Conservation (phyloP, 92 coral and sea anemone genomes). For the Galaxea fascicularis region DNA sequence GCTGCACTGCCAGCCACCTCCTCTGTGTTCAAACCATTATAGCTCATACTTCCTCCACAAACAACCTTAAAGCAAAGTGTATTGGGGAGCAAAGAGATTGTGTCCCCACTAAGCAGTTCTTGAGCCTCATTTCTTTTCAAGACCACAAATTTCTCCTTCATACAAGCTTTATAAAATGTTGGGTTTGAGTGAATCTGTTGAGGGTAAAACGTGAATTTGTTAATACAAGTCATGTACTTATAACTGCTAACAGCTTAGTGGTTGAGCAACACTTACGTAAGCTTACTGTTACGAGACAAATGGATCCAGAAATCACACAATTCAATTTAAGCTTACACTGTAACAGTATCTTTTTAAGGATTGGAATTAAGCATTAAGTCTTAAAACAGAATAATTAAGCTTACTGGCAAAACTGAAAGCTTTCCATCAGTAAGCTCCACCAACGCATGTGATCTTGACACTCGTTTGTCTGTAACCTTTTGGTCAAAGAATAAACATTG, state of each 20-base stretch:
- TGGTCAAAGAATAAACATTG: neutral
- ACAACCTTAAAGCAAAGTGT: slow-evolving; percentile 76
- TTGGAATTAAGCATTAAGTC: no score
- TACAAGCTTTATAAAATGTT: slow-evolving; percentile 82
- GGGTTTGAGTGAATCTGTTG: slow-evolving; percentile 91
- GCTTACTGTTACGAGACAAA: no score
- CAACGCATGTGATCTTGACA: slow-evolving; percentile 93
- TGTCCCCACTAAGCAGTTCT: slow-evolving; percentile 76
- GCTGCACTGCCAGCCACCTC: slow-evolving; percentile 10
- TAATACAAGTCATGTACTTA: neutral
- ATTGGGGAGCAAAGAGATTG: slow-evolving; percentile 88
- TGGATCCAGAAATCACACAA: no score
- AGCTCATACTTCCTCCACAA: slow-evolving; percentile 21
- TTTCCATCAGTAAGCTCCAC: slow-evolving; percentile 78
- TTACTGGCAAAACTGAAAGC: slow-evolving; percentile 84
- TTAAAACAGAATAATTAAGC: slow-evolving; percentile 41
- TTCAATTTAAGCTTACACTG: no score
- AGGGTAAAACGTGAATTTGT: neutral
- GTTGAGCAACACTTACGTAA: no score
- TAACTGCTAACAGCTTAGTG: no score
- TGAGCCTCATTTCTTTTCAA: slow-evolving; percentile 78
- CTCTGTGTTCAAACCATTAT: slow-evolving; percentile 35
- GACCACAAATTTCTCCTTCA: slow-evolving; percentile 69
- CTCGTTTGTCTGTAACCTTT: slow-evolving; percentile 92
- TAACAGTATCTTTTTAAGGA: no score